Evolutionary conservation across 1,140 invertebrate species (phyloP).

Genomic region (Branchinecta lindahli): DNA sequence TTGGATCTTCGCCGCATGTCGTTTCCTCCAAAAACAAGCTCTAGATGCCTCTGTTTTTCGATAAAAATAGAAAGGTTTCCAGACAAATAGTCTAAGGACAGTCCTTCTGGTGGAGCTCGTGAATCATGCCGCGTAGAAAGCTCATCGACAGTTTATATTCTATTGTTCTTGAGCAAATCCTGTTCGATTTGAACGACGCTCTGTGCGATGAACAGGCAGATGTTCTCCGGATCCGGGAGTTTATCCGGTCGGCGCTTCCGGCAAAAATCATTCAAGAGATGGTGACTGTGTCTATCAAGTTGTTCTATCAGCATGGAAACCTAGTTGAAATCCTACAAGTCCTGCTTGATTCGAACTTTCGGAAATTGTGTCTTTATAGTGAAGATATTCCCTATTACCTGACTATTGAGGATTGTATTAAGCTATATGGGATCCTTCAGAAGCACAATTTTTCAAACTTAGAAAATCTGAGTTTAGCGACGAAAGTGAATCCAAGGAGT

Average conservation of each 20-base stretch:
- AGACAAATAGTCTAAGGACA: background rate
- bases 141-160: background rate
- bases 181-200: background rate
- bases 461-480: background rate
- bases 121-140: background rate
- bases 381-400: background rate
- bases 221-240: background rate
- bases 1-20: too few species aligned
- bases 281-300: background rate
- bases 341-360: background rate
- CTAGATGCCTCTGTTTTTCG: background rate
- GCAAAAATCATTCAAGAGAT: background rate
- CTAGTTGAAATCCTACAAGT: background rate
- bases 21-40: background rate
- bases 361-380: background rate
- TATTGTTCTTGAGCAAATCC: background rate
- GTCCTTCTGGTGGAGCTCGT: background rate
- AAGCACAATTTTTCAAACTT: background rate
- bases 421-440: background rate
- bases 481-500: background rate
- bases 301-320: background rate
- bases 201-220: background rate
- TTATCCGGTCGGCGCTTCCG: background rate
- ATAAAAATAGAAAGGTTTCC: background rate
- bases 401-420: background rate